These are phyloP conservation scores for Terrapene triunguis DNA, from an alignment of 2,113 vertebrate genomes.

Conservation along the genomic window DNA sequence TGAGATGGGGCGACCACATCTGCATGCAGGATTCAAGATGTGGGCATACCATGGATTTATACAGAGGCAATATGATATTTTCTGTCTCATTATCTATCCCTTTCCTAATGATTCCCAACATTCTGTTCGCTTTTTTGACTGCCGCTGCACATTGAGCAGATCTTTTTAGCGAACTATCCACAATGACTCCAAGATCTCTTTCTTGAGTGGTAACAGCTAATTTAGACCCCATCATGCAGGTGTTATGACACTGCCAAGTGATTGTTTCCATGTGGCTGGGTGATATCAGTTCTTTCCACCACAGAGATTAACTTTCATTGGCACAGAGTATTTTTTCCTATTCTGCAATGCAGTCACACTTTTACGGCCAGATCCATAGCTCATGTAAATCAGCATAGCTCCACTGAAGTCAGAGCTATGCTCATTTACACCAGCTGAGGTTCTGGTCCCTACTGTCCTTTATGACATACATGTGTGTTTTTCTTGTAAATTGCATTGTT, in stretches of 20 bases:
- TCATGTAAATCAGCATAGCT: not conserved
- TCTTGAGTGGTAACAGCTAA: no score
- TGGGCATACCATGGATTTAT: no score
- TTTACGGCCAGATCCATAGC: not conserved
- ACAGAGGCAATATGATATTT: no score
- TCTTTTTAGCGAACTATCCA: no score
- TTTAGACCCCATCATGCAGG: not conserved
- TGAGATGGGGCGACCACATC: no score
- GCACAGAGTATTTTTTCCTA: not conserved
- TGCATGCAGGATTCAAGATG: no score
- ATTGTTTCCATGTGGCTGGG: not conserved
- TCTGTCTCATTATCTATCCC: no score
- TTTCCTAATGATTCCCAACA: no score
- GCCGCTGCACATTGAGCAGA: no score
- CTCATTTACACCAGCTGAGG: not conserved
- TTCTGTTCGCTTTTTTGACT: no score
- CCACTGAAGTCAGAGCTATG: not conserved
- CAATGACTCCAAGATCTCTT: no score
- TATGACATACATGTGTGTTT: not conserved
- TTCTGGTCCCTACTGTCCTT: not conserved
- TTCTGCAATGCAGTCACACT: not conserved
- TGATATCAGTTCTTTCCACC: not conserved
- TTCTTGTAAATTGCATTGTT: not conserved
- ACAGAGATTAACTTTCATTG: not conserved
- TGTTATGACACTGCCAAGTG: not conserved